Conservation (phyloP, 2,113 vertebrate genomes). For the Nothobranchius furzeri region DNA sequence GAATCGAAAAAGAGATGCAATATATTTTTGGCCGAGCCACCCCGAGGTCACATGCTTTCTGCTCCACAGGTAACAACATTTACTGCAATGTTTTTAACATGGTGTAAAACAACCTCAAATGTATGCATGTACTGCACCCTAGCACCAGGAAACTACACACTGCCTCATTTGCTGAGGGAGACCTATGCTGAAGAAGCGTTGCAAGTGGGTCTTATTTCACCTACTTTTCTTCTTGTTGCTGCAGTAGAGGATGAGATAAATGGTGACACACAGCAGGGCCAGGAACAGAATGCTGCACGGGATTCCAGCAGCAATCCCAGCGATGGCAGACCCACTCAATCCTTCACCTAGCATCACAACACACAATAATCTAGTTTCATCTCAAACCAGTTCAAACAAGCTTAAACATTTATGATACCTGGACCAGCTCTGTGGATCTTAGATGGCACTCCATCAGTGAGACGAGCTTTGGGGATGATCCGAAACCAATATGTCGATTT, state of each 20-base stretch:
- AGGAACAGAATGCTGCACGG: constrained; percentile 72
- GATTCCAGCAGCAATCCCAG: constrained; percentile 77
- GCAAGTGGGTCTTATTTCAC: background rate
- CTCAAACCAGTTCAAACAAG: background rate
- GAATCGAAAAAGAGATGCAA: too few species aligned
- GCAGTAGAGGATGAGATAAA: constrained; percentile 50
- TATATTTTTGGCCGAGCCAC: too few species aligned
- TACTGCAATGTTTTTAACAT: too few species aligned
- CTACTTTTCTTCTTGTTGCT: constrained; percentile 56
- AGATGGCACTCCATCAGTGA: constrained; percentile 51
- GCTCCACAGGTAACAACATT: too few species aligned
- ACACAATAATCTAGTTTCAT: background rate
- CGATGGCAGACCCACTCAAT: constrained; percentile 66
- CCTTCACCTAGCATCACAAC: constrained; percentile 42
- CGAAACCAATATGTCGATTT: constrained; percentile 60
- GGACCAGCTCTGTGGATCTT: constrained; percentile 44
- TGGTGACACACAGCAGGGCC: constrained; percentile 45
- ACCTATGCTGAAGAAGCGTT: too few species aligned
- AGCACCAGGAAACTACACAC: too few species aligned
- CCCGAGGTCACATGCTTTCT: too few species aligned
- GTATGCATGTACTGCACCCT: too few species aligned
- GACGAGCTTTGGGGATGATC: constrained; percentile 66
- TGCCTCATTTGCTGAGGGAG: too few species aligned
- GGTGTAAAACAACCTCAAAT: too few species aligned
- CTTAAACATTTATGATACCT: constrained; percentile 38